These are phyloP conservation scores for Nothobranchius furzeri DNA, from an alignment of 2,113 vertebrate species.

Conservation along the genomic window DNA sequence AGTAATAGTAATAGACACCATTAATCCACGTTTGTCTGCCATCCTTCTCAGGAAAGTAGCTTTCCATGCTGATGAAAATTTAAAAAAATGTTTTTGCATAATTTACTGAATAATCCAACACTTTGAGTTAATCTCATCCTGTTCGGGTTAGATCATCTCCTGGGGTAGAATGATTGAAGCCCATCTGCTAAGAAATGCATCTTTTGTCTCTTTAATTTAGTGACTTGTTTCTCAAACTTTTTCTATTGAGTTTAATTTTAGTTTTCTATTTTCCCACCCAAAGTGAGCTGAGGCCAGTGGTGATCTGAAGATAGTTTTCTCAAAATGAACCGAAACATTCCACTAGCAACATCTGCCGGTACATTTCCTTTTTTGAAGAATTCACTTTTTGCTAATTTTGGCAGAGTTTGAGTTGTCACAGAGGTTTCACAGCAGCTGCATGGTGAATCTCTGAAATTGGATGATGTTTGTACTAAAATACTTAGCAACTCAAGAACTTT, in stretches of 20 bases:
- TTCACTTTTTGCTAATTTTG: neutral
- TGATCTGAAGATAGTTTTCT: neutral
- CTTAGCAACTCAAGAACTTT: neutral
- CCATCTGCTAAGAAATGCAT: conserved; percentile 6
- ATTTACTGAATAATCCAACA: neutral
- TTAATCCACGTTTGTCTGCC: no score
- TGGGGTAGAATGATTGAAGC: neutral
- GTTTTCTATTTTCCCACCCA: neutral
- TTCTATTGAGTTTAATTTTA: neutral
- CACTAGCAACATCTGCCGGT: neutral
- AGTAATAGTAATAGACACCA: no score
- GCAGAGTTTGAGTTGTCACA: neutral
- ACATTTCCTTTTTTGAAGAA: neutral
- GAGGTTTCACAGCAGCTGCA: neutral
- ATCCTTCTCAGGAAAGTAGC: no score
- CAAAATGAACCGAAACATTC: neutral
- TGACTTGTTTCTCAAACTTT: neutral
- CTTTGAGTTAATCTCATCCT: neutral
- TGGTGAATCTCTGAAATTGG: conserved; percentile 1
- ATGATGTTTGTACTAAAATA: neutral
- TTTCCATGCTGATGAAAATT: neutral
- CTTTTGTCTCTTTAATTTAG: neutral
- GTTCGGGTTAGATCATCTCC: neutral
- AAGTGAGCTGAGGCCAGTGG: neutral
- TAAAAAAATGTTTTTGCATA: neutral